A percentile compares a stretch with the other conserved stretches of the same genome.
Conservation (phyloP, 1,140 invertebrate genomes). For the Rhagoletis pomonella region DNA sequence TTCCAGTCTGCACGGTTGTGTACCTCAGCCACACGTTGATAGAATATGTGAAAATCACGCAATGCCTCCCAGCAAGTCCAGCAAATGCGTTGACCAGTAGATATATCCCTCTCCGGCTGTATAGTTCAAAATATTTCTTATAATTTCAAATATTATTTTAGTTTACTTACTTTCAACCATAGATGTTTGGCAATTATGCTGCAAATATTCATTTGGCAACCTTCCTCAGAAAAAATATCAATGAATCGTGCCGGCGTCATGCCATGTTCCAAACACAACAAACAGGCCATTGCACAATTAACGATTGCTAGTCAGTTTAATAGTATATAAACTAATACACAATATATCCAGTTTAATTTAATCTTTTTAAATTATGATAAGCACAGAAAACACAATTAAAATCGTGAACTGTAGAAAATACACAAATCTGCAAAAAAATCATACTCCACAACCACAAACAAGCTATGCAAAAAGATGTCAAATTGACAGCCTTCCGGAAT, state of each 20-base stretch:
- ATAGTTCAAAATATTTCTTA: not conserved
- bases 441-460: conserved; percentile 10
- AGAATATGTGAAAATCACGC: conserved; percentile 64
- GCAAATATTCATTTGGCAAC: conserved; percentile 46
- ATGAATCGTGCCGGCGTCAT: no score
- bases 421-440: conserved; percentile 40
- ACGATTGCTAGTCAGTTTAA: not conserved
- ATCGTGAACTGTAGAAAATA: not conserved
- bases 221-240: conserved; percentile 56
- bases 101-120: conserved; percentile 52
- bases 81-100: conserved; percentile 60
- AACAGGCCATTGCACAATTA: not conserved
- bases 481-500: not conserved
- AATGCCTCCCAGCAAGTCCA: conserved; percentile 66
- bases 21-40: conserved; percentile 66
- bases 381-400: conserved; percentile 8
- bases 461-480: conserved; percentile 18
- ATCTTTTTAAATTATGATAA: not conserved
- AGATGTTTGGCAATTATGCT: conserved; percentile 57
- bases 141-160: not conserved
- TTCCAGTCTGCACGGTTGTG: conserved; percentile 59
- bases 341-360: not conserved
- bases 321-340: not conserved
- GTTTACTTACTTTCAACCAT: conserved; percentile 57
- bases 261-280: no score